Evolutionary conservation across 1,140 invertebrate species (phyloP).

Genomic region (Acyrthosiphon pisum): DNA sequence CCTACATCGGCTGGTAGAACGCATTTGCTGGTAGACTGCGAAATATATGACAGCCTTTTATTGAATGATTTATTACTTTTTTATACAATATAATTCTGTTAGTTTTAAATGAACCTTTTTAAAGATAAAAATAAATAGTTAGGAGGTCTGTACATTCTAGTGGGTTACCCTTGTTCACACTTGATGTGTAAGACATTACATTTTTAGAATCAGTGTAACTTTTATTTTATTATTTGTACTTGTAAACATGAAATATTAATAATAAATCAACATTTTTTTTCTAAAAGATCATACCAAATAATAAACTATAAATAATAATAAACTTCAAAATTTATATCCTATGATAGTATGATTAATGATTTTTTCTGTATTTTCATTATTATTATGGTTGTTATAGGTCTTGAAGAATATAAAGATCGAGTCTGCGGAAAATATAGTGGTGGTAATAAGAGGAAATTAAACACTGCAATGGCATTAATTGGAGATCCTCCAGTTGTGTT

Average conservation of each 20-base stretch:
- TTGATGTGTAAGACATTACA: too few species aligned
- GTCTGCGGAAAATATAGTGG: constrained; percentile 69
- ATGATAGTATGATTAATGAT: not conserved
- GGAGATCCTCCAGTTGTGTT: constrained; percentile 90
- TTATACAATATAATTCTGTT: too few species aligned
- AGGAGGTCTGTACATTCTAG: too few species aligned
- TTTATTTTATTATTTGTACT: not conserved
- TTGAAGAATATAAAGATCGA: constrained; percentile 59
- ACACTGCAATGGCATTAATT: constrained; percentile 89
- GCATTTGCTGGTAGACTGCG: too few species aligned
- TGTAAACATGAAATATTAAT: not conserved
- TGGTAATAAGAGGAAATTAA: constrained; percentile 94
- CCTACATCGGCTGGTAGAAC: too few species aligned
- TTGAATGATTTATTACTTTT: too few species aligned
- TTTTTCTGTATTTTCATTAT: not conserved
- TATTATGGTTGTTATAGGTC: constrained; percentile 55
- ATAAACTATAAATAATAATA: too few species aligned
- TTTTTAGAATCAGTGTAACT: too few species aligned
- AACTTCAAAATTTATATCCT: not conserved
- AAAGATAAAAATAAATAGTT: too few species aligned
- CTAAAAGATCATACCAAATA: not conserved
- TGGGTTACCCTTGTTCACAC: too few species aligned
- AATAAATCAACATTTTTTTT: not conserved
- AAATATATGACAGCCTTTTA: too few species aligned
- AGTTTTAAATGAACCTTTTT: too few species aligned